Conservation (phyloP, 1,140 invertebrate genomes). For the Philopotamus ludificatus region DNA sequence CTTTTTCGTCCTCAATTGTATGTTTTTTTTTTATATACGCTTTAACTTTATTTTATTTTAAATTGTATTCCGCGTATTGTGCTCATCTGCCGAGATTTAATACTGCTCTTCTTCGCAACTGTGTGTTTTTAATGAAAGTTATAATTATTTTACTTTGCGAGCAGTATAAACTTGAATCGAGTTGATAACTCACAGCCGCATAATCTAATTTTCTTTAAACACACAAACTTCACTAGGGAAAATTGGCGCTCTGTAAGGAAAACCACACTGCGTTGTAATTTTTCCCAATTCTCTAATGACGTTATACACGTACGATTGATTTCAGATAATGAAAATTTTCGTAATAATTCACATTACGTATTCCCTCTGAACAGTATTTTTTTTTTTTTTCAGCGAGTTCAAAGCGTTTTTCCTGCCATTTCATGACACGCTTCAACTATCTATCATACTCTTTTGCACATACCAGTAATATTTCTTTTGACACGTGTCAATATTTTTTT, state of each 20-base stretch:
- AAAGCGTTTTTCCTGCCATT: not conserved
- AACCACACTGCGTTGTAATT: too few species aligned
- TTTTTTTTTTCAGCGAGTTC: not conserved
- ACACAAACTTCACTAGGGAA: not conserved
- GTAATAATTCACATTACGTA: not conserved
- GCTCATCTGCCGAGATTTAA: not conserved
- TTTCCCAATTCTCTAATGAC: too few species aligned
- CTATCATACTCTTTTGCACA: not conserved
- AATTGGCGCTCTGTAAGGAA: too few species aligned
- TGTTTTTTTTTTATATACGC: not conserved
- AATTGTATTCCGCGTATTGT: not conserved
- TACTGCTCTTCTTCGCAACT: not conserved
- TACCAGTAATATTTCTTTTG: not conserved
- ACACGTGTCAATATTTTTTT: conserved; percentile 6
- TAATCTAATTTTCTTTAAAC: not conserved
- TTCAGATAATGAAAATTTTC: not conserved
- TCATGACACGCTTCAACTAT: not conserved
- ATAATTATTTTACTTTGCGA: not conserved
- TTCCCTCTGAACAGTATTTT: not conserved
- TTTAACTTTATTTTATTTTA: not conserved
- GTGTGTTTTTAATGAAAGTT: not conserved
- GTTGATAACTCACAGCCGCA: not conserved
- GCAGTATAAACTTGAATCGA: not conserved
- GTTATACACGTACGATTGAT: not conserved
- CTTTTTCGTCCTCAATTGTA: not conserved